phyloP scores from a whole-genome alignment of 2,113 vertebrate species.

The Oryzias javanicus region DNA sequence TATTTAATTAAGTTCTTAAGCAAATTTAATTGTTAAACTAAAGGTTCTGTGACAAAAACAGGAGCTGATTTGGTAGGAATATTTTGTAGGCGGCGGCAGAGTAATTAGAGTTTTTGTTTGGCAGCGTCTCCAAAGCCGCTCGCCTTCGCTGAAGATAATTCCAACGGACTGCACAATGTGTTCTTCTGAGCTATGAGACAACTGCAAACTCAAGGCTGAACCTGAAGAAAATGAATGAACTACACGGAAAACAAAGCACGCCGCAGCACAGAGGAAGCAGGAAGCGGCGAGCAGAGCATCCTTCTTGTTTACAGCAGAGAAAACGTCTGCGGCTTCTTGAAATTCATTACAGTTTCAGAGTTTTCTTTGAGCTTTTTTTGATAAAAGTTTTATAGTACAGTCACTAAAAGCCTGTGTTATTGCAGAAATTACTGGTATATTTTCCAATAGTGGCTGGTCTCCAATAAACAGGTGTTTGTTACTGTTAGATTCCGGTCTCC shows the following conservation, averaged over 20 bases:
- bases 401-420: no score
- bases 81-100: slow-evolving; percentile 23
- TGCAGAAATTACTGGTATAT: no score
- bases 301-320: slow-evolving; percentile 22
- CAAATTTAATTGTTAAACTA: no score
- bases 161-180: slow-evolving; percentile 56
- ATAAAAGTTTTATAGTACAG: no score
- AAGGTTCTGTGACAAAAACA: slow-evolving; percentile 5
- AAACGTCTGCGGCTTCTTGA: neutral
- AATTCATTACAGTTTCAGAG: no score
- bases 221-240: slow-evolving; percentile 59
- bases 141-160: slow-evolving; percentile 53
- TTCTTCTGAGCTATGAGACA: slow-evolving; percentile 59
- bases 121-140: slow-evolving; percentile 51
- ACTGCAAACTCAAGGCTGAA: slow-evolving; percentile 63
- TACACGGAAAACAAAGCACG: slow-evolving; percentile 51
- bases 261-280: slow-evolving; percentile 24
- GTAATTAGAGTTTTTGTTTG: slow-evolving; percentile 64
- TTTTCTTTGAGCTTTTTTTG: no score
- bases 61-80: slow-evolving; percentile 13
- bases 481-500: no score
- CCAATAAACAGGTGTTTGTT: no score
- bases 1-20: no score
- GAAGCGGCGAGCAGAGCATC: slow-evolving; percentile 17
- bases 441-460: no score